These are phyloP conservation scores for Zaprionus kolodkinae DNA, from an alignment of 1,140 invertebrate genomes.

Conservation along the genomic window DNA sequence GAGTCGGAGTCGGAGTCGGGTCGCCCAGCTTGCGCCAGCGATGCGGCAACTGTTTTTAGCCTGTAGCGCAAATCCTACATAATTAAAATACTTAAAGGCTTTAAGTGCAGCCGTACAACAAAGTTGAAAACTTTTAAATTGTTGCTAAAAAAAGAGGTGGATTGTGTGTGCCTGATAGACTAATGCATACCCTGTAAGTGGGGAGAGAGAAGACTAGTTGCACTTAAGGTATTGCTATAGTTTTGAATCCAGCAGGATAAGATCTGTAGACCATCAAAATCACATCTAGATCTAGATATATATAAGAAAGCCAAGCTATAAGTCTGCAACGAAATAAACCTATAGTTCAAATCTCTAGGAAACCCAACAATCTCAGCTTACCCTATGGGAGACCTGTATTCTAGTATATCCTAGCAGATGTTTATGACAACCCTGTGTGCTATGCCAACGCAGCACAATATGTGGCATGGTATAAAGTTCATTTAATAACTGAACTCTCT, in stretches of 20 bases:
- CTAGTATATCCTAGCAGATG: neutral
- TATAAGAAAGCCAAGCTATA: no score
- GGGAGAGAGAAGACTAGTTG: no score
- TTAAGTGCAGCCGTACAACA: slow-evolving; percentile 61
- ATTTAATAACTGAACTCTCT: neutral
- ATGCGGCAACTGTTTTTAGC: slow-evolving; percentile 46
- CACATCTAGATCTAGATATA: no score
- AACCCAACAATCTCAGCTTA: no score
- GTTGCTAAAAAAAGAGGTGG: slow-evolving; percentile 33
- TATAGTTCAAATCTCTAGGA: neutral
- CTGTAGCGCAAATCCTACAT: slow-evolving; percentile 72
- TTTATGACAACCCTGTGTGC: neutral
- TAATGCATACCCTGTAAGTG: neutral
- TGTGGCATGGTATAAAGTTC: neutral
- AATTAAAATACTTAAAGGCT: slow-evolving; percentile 83
- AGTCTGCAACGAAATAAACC: neutral
- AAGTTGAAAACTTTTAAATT: slow-evolving; percentile 78
- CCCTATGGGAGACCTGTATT: no score
- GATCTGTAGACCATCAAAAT: no score
- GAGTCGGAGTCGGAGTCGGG: neutral
- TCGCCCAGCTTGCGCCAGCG: neutral
- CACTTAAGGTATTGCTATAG: neutral
- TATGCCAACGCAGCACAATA: neutral
- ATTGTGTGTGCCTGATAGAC: neutral
- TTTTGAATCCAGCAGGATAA: neutral